Base-by-base conservation (phyloP, 1,140 invertebrate species). In the Adoxophyes honmai region DNA sequence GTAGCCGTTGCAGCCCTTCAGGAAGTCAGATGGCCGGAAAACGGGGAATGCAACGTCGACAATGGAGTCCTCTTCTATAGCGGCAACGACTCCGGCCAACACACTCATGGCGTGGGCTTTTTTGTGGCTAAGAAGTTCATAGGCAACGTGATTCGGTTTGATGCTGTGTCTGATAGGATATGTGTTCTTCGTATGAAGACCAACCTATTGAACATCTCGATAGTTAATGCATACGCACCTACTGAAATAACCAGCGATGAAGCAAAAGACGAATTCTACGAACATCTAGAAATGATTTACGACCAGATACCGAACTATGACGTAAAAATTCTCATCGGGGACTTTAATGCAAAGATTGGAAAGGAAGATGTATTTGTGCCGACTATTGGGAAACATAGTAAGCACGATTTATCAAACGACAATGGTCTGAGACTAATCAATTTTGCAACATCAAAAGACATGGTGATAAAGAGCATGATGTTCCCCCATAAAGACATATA, bases 211-310 rank as follows among this genome's bases (percentile, higher is more conserved):
- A 38, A 65, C 6, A 55, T 64, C 8, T 38, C 61, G 10, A 52
- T 70, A 1, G 10, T 70, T n/a, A 70, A 66, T 37, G 64, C 55
- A 1, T 66, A 65, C 21, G 67, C 66, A 4, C 66, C 62, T 8
- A 62, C 62, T 0, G 58, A 67, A 35, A 0, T 34, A n/a, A n/a
- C 42, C 0, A 53, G 61, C 10, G 65, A 64, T 1, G 44, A 61
- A 3, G 34, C 7, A 6, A 61, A 61, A 16, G 48, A 61, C 18
- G 3, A 38, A 1, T 64, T 57, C 34, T 68, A 64, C n/a, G 56
- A 68, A 0, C 28, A 61, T 0, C 53, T 64, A 1, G 59, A 64
- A 35, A 4, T 5, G 3, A 33, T 59, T 0, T 61, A 59, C 11
- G 55, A 57, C 18, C 51, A 57, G 36, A n/a, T 38, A 38, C 36